These are phyloP conservation scores for Gavia stellata DNA, from an alignment of 2,113 vertebrate species.

Conservation along the genomic window DNA sequence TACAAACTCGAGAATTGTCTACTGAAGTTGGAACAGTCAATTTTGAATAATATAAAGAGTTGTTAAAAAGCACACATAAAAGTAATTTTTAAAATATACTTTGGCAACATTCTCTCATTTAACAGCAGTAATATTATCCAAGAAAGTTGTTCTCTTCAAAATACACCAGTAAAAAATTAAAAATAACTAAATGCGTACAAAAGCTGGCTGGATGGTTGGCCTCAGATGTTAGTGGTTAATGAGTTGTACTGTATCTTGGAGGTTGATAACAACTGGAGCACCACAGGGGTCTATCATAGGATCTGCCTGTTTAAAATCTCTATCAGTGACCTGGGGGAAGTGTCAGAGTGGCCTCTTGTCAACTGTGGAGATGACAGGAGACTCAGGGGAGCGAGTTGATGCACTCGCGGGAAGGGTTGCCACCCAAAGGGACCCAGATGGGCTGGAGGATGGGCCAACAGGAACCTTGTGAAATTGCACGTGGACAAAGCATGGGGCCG, in stretches of 20 bases:
- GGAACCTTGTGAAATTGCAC: background rate
- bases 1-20: background rate
- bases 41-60: background rate
- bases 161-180: background rate
- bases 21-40: background rate
- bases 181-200: background rate
- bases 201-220: background rate
- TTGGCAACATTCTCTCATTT: background rate
- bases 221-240: background rate
- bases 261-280: background rate
- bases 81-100: background rate
- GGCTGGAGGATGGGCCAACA: background rate
- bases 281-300: background rate
- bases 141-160: background rate
- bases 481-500: background rate
- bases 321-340: background rate
- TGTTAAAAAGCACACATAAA: background rate
- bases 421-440: background rate
- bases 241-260: background rate
- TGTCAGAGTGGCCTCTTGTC: background rate
- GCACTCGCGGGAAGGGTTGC: background rate
- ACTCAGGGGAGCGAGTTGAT: background rate
- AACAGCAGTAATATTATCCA: background rate
- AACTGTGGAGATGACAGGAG: background rate
- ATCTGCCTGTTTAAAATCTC: background rate